Evolutionary conservation across 2,888 invertebrate species (phyloP), one percentile per base, ranked within the genome.

Genomic region (Caenorhabditis imperialis): DNA sequence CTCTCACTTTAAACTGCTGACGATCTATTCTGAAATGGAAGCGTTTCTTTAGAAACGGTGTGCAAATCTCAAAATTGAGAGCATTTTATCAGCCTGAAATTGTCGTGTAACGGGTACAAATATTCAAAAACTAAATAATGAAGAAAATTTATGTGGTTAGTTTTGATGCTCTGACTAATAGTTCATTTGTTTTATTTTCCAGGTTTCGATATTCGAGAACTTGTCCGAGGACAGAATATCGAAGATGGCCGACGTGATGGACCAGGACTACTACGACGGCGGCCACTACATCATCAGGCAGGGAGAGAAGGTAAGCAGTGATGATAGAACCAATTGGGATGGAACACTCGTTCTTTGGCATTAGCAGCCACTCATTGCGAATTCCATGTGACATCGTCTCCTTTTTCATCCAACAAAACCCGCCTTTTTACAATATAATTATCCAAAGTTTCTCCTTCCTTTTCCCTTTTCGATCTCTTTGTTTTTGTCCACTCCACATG

Each of bases 171-270:
- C 10, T 27, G 33, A 30, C n/a, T 1, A 35, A n/a, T 7, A 25
- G 18, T 40, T 8, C 20, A 12, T 4, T 6, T 23, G n/a, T 8
- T 22, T n/a, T 42, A 10, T 47, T 42, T 75, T 78, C n/a, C 54
- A 82, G 81, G 82, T 87, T 1, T 75, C 85, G 27, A 85, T 88
- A 50, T 86, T 88, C 81, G 83, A 84, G 71, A 81, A 82, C 30
- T 79, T 88, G 47, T 57, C 77, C 22, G 86, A 88, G 54, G 88
- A 88, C 51, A 75, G 86, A 12, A 81, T 87, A 71, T 85, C 86
- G 35, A 93, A 93, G 89, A 93, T 97, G 63, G 93, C 94, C 0
- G 94, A 94, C 88, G 92, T 94, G 58, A 90, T 97, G 48, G 94
- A 94, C 90, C 91, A 94, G 51, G 84, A 84, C 53, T 83, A 93